A percentile compares a stretch with the other conserved stretches of the same genome.
Evolutionary conservation across 2,797 vertebrate genomes (phyloP).

Genomic region (Alexandromys oeconomus): DNA sequence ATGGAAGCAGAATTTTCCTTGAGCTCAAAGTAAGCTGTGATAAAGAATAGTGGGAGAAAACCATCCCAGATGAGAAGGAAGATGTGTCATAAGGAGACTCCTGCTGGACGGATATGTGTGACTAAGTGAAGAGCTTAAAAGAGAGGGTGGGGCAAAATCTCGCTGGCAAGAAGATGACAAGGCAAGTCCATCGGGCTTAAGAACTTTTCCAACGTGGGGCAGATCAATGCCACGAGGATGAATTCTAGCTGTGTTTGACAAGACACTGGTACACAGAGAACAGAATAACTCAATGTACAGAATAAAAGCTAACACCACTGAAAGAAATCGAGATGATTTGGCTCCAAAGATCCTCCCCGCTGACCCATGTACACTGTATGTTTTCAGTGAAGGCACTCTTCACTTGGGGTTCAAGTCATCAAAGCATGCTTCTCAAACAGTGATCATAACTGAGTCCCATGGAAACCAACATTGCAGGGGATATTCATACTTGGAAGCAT

Average conservation of each 20-base stretch:
- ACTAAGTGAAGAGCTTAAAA: background rate
- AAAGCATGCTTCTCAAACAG: background rate
- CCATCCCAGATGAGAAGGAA: background rate
- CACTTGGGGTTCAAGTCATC: constrained; percentile 11
- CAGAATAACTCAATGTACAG: background rate
- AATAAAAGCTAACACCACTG: background rate
- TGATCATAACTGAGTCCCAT: background rate
- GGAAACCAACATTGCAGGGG: background rate
- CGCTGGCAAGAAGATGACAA: background rate
- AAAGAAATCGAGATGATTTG: constrained; percentile 24
- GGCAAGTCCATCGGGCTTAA: background rate
- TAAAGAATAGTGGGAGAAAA: background rate
- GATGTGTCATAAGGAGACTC: background rate
- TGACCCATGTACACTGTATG: background rate
- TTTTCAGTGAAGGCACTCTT: background rate
- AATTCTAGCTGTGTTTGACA: background rate
- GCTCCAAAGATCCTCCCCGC: background rate
- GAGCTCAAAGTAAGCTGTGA: background rate
- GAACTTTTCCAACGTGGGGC: background rate
- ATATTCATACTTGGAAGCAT: background rate
- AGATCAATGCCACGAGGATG: background rate
- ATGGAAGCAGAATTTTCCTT: background rate
- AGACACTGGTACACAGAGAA: background rate
- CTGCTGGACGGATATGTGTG: background rate
- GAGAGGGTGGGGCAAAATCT: background rate